Percentiles rank a stretch among this genome's conserved stretches.
These are phyloP conservation scores for Melanerpes aurifrons DNA, from an alignment of 2,113 vertebrate genomes.

Conservation along the genomic window DNA sequence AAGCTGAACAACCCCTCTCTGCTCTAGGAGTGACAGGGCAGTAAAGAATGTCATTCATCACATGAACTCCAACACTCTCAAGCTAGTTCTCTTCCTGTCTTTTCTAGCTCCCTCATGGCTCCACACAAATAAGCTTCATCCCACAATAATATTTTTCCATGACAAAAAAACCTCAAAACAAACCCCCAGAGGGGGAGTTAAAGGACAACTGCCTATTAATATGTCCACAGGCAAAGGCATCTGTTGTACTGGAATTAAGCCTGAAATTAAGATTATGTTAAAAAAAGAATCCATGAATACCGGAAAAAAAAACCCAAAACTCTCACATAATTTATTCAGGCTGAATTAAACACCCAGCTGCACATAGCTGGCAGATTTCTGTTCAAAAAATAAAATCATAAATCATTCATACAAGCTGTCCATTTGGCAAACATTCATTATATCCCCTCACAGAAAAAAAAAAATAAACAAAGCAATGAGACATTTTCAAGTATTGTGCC, in stretches of 20 bases:
- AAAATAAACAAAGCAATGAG: no score
- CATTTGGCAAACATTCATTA: not conserved
- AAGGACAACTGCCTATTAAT: conserved; percentile 41
- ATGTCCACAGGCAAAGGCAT: not conserved
- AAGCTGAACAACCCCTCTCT: not conserved
- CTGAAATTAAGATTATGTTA: not conserved
- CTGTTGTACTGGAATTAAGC: not conserved
- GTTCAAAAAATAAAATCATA: not conserved
- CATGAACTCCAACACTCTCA: not conserved
- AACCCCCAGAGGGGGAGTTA: conserved; percentile 16
- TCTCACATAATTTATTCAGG: not conserved
- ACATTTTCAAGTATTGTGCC: not conserved
- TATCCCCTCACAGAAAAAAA: not conserved
- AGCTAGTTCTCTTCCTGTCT: conserved; percentile 40
- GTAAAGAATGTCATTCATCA: conserved; percentile 8
- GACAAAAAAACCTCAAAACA: conserved; percentile 20
- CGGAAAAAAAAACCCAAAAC: not conserved
- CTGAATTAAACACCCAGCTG: conserved; percentile 11
- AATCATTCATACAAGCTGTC: not conserved
- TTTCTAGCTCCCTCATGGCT: not conserved
- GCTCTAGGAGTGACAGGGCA: not conserved
- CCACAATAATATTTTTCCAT: conserved; percentile 41
- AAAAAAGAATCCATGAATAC: not conserved
- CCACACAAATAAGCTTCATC: conserved; percentile 15
- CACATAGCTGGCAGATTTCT: not conserved